phyloP scores from a whole-genome alignment of 53 echinoderm and acorn worm species.

The Holothuria leucospilota region DNA sequence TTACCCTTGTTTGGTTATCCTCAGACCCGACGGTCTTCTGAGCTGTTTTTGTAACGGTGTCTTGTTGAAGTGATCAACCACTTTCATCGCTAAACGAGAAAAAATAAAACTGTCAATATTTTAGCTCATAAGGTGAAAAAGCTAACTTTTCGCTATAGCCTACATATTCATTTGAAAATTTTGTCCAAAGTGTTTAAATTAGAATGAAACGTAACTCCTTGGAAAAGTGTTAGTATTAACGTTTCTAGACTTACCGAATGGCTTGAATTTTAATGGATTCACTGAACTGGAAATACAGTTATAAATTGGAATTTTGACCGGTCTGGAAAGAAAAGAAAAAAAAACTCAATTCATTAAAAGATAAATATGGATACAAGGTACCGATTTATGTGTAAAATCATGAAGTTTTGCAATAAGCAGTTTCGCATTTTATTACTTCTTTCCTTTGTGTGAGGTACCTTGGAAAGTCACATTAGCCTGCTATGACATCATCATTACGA shows the following conservation, averaged over 20 bases:
- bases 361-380: background rate
- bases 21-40: background rate
- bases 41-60: conserved; percentile 1
- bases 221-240: too few relatives aligned
- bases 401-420: too few relatives aligned
- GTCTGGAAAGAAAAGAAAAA: conserved; percentile 38
- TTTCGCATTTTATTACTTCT: too few relatives aligned
- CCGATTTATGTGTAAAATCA: too few relatives aligned
- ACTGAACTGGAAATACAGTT: conserved; percentile 85
- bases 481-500: too few relatives aligned
- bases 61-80: background rate
- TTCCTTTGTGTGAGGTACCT: too few relatives aligned
- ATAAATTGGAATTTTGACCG: conserved; percentile 77
- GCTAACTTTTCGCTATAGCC: too few relatives aligned
- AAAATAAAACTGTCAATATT: background rate
- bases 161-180: too few relatives aligned
- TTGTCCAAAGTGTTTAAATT: too few relatives aligned
- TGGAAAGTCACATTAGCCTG: too few relatives aligned
- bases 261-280: conserved; percentile 77
- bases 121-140: background rate
- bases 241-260: conserved; percentile 66
- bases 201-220: too few relatives aligned
- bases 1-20: conserved; percentile 22
- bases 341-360: background rate
- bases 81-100: background rate